phyloP scores from a whole-genome alignment of 2,888 invertebrate genomes.

The Brachylomia viminalis region DNA sequence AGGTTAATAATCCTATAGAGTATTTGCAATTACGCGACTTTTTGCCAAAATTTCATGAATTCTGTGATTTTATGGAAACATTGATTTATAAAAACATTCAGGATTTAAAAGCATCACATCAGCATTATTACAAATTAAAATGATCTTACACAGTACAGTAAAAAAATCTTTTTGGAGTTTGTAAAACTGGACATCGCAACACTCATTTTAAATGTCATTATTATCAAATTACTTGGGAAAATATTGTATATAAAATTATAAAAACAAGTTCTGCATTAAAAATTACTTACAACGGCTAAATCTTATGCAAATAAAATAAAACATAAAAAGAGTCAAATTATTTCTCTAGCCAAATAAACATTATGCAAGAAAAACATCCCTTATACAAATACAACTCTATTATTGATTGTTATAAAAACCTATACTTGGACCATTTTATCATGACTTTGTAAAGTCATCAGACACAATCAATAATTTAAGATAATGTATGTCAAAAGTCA shows the following conservation, averaged over 20 bases:
- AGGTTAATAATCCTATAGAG: background rate
- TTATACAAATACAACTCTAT: background rate
- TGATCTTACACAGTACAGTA: background rate
- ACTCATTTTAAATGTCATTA: background rate
- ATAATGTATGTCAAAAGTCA: background rate
- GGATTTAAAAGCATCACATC: too few relatives aligned
- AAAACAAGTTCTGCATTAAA: background rate
- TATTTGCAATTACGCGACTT: background rate
- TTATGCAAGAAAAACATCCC: background rate
- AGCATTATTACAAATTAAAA: background rate
- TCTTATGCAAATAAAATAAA: background rate
- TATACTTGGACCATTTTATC: background rate
- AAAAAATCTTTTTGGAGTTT: slow-evolving; percentile 1
- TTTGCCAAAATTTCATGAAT: background rate
- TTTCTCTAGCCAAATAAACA: background rate
- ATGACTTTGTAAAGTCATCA: background rate
- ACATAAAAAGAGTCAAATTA: background rate
- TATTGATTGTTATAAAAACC: slow-evolving; percentile 19
- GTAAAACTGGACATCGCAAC: background rate
- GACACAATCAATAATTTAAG: background rate
- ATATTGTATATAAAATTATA: background rate
- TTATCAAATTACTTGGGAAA: background rate
- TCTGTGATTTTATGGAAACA: background rate
- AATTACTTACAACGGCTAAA: background rate
- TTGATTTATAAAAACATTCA: too few relatives aligned